These are phyloP conservation scores for Cryptotermes secundus DNA, from an alignment of 1,140 invertebrate genomes.

Conservation along the genomic window DNA sequence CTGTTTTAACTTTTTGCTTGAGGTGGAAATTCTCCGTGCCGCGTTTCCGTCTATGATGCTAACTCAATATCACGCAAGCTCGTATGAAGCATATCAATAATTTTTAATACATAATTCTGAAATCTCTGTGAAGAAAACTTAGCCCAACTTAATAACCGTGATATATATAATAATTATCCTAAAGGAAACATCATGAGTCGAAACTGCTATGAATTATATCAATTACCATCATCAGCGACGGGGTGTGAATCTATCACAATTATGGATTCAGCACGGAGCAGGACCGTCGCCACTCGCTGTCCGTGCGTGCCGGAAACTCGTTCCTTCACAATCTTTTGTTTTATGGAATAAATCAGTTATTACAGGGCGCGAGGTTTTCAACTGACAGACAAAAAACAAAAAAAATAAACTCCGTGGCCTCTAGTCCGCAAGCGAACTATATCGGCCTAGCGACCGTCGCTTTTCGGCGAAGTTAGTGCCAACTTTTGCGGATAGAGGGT, in stretches of 20 bases:
- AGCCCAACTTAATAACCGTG: not conserved
- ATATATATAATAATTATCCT: not conserved
- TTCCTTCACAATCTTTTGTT: not conserved
- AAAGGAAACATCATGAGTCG: not conserved
- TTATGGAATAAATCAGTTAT: no score
- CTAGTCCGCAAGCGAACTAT: no score
- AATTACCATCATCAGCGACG: not conserved
- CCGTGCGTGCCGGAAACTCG: not conserved
- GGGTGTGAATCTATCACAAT: not conserved
- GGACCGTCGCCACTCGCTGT: not conserved
- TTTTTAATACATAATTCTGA: constrained; percentile 1
- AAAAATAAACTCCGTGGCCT: no score
- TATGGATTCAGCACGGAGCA: not conserved
- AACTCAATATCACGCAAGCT: not conserved
- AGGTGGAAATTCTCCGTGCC: not conserved
- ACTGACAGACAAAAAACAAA: no score
- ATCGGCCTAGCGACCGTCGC: no score
- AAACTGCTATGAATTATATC: not conserved
- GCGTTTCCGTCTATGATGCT: not conserved
- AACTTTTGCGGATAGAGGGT: no score
- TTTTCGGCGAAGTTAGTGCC: no score
- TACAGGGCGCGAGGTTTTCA: no score
- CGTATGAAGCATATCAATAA: not conserved
- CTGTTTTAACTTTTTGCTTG: not conserved
- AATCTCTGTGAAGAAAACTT: not conserved